These are phyloP conservation scores for Minunthozetes semirufus DNA, from an alignment of 2,888 invertebrate genomes.

Conservation along the genomic window DNA sequence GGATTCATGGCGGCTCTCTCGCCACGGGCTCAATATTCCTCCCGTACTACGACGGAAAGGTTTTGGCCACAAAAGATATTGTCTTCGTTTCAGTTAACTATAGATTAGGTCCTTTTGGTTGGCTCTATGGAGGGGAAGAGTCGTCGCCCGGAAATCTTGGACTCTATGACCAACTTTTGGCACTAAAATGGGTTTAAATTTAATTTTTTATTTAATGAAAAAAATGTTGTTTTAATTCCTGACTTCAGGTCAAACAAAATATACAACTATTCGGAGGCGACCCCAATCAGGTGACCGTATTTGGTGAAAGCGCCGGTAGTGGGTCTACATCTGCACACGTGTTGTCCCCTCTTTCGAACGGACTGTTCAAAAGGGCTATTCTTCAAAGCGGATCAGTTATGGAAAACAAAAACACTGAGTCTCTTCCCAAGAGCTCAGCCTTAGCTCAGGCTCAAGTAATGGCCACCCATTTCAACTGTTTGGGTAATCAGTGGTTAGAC, in stretches of 20 bases:
- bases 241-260: not conserved
- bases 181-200: not conserved
- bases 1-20: conserved; percentile 47
- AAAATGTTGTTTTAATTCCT: too few species aligned
- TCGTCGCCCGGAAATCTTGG: not conserved
- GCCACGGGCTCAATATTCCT: not conserved
- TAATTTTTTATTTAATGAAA: too few species aligned
- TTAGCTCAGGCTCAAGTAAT: not conserved
- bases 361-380: conserved; percentile 11
- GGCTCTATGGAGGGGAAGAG: not conserved
- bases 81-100: not conserved
- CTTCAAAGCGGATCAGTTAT: not conserved
- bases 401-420: not conserved
- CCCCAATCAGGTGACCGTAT: not conserved
- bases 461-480: conserved; percentile 5
- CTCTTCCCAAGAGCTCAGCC: not conserved
- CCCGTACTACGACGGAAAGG: not conserved
- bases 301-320: not conserved
- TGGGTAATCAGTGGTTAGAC: not conserved
- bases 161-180: not conserved
- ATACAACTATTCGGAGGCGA: not conserved
- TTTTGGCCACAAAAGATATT: not conserved
- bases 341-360: not conserved
- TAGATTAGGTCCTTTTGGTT: not conserved
- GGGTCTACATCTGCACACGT: not conserved